A percentile compares a stretch with the other conserved stretches of the same genome.
These are phyloP conservation scores for Acanthococcus lagerstroemiae DNA, from an alignment of 2,888 invertebrate genomes.

Conservation along the genomic window DNA sequence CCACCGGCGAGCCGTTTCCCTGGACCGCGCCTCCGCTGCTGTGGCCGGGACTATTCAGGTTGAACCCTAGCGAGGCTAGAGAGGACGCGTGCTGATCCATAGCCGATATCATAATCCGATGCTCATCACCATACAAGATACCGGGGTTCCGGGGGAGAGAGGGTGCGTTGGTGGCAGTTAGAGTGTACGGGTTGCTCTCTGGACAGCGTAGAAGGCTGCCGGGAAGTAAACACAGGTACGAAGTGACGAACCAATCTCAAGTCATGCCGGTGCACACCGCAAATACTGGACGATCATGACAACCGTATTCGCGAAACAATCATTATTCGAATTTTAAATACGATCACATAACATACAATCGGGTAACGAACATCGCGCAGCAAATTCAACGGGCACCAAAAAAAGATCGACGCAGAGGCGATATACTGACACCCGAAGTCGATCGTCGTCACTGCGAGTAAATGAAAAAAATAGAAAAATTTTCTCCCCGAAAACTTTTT, in stretches of 20 bases:
- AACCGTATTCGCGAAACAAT: neutral
- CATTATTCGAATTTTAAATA: neutral
- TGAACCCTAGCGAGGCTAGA: slow-evolving; percentile 23
- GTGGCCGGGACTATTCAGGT: slow-evolving; percentile 34
- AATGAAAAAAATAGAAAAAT: neutral
- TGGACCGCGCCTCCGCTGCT: slow-evolving; percentile 44
- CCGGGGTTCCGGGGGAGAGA: neutral
- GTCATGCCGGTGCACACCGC: neutral
- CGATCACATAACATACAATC: neutral
- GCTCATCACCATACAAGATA: slow-evolving; percentile 6
- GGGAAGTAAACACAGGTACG: too few species aligned
- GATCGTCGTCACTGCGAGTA: too few species aligned
- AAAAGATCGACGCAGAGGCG: slow-evolving; percentile 4
- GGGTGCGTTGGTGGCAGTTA: neutral
- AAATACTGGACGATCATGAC: too few species aligned
- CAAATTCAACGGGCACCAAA: neutral
- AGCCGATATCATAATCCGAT: slow-evolving; percentile 17
- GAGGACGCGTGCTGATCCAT: slow-evolving; percentile 31
- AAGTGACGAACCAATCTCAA: too few species aligned
- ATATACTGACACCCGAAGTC: too few species aligned
- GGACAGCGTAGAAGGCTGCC: too few species aligned
- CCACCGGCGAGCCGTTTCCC: slow-evolving; percentile 42
- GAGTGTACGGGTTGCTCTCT: too few species aligned
- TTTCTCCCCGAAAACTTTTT: neutral
- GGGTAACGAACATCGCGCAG: neutral